Percentiles rank a stretch among this genome's conserved stretches.
Evolutionary conservation across 2,888 invertebrate genomes (phyloP).

Genomic region (Eristalis arbustorum): DNA sequence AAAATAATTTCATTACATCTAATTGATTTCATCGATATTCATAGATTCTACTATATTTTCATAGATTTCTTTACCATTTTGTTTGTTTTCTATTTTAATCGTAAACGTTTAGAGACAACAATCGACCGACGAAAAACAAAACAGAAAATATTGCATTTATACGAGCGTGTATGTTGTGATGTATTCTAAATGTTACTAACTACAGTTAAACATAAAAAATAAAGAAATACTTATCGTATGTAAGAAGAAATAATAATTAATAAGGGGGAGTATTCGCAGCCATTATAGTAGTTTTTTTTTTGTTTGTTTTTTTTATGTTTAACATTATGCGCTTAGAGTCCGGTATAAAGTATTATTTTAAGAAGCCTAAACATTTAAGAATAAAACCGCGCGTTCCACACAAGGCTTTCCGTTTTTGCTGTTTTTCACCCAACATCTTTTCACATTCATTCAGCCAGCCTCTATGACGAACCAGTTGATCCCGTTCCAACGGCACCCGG

Average conservation of each 20-base stretch:
- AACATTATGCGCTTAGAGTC: conserved; percentile 47
- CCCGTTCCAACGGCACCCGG: not conserved
- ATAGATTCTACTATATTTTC: conserved; percentile 41
- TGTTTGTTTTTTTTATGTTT: conserved; percentile 39
- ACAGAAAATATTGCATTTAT: conserved; percentile 64
- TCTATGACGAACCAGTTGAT: conserved; percentile 39
- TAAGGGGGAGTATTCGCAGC: conserved; percentile 63
- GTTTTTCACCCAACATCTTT: not conserved
- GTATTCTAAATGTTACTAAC: conserved; percentile 53
- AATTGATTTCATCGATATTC: conserved; percentile 6
- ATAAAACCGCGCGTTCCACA: conserved; percentile 63
- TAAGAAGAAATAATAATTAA: conserved; percentile 23
- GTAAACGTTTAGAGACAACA: conserved; percentile 50
- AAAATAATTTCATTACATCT: conserved; percentile 37
- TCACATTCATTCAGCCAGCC: not conserved
- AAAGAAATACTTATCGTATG: conserved; percentile 48
- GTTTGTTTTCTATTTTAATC: conserved; percentile 18
- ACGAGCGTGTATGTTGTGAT: conserved; percentile 60
- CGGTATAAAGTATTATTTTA: conserved; percentile 50
- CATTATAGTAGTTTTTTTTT: conserved; percentile 58
- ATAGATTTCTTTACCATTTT: not conserved
- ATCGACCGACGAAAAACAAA: conserved; percentile 26
- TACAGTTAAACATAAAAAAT: conserved; percentile 37
- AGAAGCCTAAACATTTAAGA: conserved; percentile 57
- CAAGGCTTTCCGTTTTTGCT: conserved; percentile 9